Base-by-base conservation (phyloP, 2,113 vertebrate species). In the Junco hyemalis region DNA sequence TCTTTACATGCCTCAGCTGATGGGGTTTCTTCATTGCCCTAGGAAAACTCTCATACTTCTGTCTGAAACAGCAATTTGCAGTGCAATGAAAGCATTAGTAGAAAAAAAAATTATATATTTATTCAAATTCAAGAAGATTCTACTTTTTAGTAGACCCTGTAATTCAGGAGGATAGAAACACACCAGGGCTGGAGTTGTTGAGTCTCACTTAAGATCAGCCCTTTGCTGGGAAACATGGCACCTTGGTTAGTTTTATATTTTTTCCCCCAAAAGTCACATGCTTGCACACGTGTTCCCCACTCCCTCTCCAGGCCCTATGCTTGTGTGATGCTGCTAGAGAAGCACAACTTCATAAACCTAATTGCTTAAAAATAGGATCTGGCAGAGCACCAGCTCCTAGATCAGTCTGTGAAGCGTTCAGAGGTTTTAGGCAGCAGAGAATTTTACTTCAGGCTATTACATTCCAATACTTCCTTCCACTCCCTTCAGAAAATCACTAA, bases 291-390 rank as follows among this genome's bases (percentile, higher is more conserved):
- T 91, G 78, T 11, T 72, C 11, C 42, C 31, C 21, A 10, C 26
- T 76, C 54, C 61, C 82, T 51, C 64, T 53, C 53, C 76, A 88
- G 66, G 45, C 74, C 74, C 72, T 48, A 8, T 0, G 2, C 68
- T 38, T n/a, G 38, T 70, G 72, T 60, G 57, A 23, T 48, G 38
- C 5, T 38, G 73, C 57, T 48, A 72, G 65, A 72, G 69, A 93
- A 92, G 48, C 40, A 12, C 12, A 66, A 61, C 81, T 91, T 84
- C 76, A 60, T 66, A 29, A 93, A 94, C 20, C 65, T 45, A 92
- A 87, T 73, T 90, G 80, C 88, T 92, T 88, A 91, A 93, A 94
- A 93, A 93, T 84, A 88, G 83, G 48, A 81, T 51, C 54, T 81
- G 88, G 92, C 95, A 93, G 86, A 81, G 83, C 61, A 88, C 82